Base-by-base conservation (phyloP, 1,140 invertebrate genomes). In the Zaprionus capensis region DNA sequence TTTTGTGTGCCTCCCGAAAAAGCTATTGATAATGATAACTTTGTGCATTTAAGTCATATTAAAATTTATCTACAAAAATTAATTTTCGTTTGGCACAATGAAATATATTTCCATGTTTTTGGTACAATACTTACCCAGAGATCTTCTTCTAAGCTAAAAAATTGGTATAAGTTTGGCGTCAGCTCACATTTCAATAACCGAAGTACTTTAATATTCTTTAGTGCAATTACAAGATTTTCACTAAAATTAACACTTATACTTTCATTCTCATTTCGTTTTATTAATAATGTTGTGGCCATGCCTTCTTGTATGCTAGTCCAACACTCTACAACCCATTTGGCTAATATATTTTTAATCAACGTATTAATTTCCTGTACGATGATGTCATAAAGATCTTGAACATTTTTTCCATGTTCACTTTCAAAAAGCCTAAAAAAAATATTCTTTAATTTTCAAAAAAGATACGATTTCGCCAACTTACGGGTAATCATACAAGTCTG, bases 91-190 rank as follows among this genome's bases (percentile, higher is more conserved):
- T 24, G 22, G 22, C 22, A 24, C 22, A 24, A 24, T 5, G 24
- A 24, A 24, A 24, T 24, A 24, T 24, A 24, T 24, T 5, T 24
- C 24, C 24, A 24, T 5, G 2, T 24, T 24, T 24, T 24, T 24
- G 24, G 24, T 24, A 24, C 4, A 31, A 31, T n/a, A 51, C 56
- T 14, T 41, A 91, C 88, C 82, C 93, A 95, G 2, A 95, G 81
- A 20, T 93, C 82, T n/a, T 92, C 64, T 0, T 94, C 94, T 78
- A 93, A 93, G 28, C 91, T 76, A 4, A 94, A 94, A 28, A 95
- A 87, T 56, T 93, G 86, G 14, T 92, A 38, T 5, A 88, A 56
- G 11, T 80, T 63, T 14, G 71, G 67, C 0, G 81, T 75, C 11
- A 92, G 53, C 5, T 82, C 78, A 20, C 70, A 81, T 7, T 76